Conservation (phyloP, 1,140 invertebrate species). For the Holotrichia oblita region DNA sequence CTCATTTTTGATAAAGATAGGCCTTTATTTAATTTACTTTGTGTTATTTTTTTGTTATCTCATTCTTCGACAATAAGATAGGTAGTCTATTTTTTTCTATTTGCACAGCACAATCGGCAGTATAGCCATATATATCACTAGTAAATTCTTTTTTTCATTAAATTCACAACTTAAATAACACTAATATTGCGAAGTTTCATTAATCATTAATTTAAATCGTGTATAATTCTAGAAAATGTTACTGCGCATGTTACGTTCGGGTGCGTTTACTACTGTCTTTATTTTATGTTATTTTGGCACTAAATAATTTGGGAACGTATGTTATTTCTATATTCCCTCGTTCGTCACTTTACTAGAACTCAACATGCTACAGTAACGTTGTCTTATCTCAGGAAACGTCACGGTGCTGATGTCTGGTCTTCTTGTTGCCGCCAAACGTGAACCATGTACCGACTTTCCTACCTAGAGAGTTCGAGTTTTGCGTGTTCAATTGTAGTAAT, state of each 20-base stretch:
- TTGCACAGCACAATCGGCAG: constrained; percentile 35
- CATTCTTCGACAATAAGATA: constrained; percentile 9
- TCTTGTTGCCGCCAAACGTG: constrained; percentile 67
- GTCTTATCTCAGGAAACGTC: constrained; percentile 66
- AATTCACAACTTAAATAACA: constrained; percentile 8
- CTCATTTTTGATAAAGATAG: constrained; percentile 16
- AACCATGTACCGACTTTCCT: constrained; percentile 70
- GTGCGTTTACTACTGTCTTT: neutral
- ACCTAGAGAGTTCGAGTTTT: constrained; percentile 64
- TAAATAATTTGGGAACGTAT: constrained; percentile 6
- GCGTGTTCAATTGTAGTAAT: constrained; percentile 59
- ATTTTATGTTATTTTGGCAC: neutral
- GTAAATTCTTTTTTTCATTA: constrained; percentile 21
- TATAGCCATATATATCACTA: constrained; percentile 36
- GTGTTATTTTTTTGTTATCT: neutral
- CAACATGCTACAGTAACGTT: constrained; percentile 59
- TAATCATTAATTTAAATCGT: neutral
- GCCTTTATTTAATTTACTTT: constrained; percentile 11
- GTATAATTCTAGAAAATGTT: constrained; percentile 9
- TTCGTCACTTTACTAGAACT: neutral
- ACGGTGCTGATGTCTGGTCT: constrained; percentile 61
- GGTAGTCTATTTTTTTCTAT: neutral
- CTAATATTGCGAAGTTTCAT: constrained; percentile 8
- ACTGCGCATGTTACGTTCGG: constrained; percentile 17
- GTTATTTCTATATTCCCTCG: neutral